Evolutionary conservation across 1,140 invertebrate genomes (phyloP), one percentile per base, ranked within the genome.

Genomic region (Brachionus plicatilis): DNA sequence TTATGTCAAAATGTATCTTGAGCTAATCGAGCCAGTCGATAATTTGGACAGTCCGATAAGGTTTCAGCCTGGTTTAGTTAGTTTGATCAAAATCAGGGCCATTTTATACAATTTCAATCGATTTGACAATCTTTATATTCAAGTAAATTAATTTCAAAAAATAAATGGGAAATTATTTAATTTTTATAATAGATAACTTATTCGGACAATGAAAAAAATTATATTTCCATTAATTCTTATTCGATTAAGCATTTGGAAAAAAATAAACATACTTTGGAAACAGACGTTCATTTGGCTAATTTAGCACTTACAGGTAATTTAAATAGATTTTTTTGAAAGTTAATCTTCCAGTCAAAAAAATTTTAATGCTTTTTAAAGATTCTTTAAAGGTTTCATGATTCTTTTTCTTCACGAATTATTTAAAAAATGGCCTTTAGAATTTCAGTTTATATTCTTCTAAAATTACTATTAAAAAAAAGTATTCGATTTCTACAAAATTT

Each of bases 31-130:
- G 12, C 72, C 72, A 4, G 72, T 76, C 12, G 72, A 76, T 50
- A 76, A 76, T 50, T 76, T 76, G 27, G 72, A 76, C 27, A 50
- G 24, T 76, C 72, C 72, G 11, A 76, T 76, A 14, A 47, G 72
- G 7, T 76, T 76, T 50, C 45, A 76, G 24, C 45, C 72, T 37
- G 72, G 72, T 27, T 20, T 76, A 4, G 72, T 76, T 50, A 76
- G 72, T 76, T 53, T 76, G n/a, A 50, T 76, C n/a, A 76, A 76
- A 76, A 50, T 76, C 12, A 76, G 27, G 43, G 72, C 72, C 27
- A 76, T 37, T 76, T 50, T 76, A 14, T 76, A 76, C 43, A 76
- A 76, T 50, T 76, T 76, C 50, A 76, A 33, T 6, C 9, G 72
- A 29, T 76, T 76, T 76, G 72, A 76, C 29, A 76, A 76, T 29